phyloP scores from a whole-genome alignment of 2,113 vertebrate genomes.

The Sander vitreus region DNA sequence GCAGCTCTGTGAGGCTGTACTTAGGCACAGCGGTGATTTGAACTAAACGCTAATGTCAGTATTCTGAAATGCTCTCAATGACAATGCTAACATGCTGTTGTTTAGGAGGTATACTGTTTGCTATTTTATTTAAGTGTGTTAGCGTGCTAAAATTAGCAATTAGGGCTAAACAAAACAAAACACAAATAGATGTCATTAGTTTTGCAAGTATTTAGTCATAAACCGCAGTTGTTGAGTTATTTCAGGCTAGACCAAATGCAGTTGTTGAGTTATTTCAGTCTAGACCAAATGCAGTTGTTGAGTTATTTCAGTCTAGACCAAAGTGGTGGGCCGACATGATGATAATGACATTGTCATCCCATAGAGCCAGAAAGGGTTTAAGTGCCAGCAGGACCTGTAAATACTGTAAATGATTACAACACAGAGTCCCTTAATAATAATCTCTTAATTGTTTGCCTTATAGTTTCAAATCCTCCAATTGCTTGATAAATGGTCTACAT shows the following conservation, averaged over 20 bases:
- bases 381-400: background rate
- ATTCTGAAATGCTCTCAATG: background rate
- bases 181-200: background rate
- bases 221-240: background rate
- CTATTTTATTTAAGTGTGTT: background rate
- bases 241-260: background rate
- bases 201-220: background rate
- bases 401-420: background rate
- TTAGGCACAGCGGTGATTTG: background rate
- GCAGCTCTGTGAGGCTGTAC: background rate
- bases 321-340: background rate
- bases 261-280: background rate
- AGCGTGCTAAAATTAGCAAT: too few species aligned
- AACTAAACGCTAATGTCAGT: background rate
- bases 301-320: background rate
- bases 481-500: constrained; percentile 15
- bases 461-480: background rate
- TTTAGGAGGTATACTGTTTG: background rate
- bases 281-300: background rate
- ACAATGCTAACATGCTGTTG: background rate
- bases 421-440: background rate
- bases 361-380: background rate
- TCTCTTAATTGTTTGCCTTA: background rate
- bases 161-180: background rate
- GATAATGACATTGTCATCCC: background rate